Evolutionary conservation across 2,888 invertebrate genomes (phyloP).

Genomic region (Phania funesta): DNA sequence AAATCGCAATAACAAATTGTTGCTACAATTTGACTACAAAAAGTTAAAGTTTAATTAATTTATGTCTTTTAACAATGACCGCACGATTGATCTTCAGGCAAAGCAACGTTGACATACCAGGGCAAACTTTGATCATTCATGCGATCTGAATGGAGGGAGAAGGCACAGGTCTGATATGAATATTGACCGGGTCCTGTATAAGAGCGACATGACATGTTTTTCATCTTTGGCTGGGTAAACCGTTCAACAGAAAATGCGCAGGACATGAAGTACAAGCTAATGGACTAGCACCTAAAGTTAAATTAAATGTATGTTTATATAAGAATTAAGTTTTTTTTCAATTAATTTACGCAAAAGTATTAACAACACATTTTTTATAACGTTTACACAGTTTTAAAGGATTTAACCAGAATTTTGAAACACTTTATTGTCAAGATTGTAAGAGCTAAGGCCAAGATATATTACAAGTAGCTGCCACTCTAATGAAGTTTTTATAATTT

Average conservation of each 20-base stretch:
- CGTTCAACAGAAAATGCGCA: constrained; percentile 86
- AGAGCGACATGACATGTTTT: constrained; percentile 86
- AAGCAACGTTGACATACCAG: constrained; percentile 84
- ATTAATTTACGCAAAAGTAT: too few species aligned
- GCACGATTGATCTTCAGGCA: constrained; percentile 82
- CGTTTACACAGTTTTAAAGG: too few species aligned
- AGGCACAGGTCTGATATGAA: constrained; percentile 85
- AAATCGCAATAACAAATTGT: too few species aligned
- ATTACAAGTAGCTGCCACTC: too few species aligned
- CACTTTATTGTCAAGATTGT: too few species aligned
- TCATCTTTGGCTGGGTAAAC: constrained; percentile 85
- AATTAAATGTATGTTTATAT: not conserved
- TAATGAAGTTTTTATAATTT: too few species aligned
- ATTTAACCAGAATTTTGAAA: too few species aligned
- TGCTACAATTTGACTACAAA: not conserved
- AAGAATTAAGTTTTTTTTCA: not conserved
- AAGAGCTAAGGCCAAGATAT: too few species aligned
- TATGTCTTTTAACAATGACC: constrained; percentile 84
- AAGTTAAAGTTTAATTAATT: not conserved
- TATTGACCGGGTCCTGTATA: constrained; percentile 87
- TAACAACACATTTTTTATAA: too few species aligned
- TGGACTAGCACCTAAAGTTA: constrained; percentile 85
- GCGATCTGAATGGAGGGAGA: constrained; percentile 85
- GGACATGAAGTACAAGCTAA: constrained; percentile 88
- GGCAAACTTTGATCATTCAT: constrained; percentile 89